phyloP scores from a whole-genome alignment of 2,113 vertebrate species.

The Zapus hudsonius region DNA sequence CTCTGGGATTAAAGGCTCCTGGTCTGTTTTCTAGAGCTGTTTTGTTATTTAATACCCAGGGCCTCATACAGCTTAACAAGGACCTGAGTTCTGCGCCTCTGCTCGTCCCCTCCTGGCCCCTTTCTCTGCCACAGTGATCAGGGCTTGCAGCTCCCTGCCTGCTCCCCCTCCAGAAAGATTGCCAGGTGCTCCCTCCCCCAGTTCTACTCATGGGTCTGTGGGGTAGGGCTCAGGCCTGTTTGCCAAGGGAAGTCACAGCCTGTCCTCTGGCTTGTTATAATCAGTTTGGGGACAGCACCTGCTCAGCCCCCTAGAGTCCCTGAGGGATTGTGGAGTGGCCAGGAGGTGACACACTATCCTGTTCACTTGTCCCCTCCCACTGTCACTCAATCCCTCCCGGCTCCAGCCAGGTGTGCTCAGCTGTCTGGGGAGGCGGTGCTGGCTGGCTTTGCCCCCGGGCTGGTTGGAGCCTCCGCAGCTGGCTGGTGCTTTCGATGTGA shows the following conservation, averaged over 20 bases:
- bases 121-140: no score
- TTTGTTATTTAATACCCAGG: neutral
- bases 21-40: neutral
- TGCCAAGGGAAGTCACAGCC: slow-evolving; percentile 75
- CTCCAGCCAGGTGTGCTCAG: slow-evolving; percentile 47
- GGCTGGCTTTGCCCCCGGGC: neutral
- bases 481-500: neutral
- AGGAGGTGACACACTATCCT: slow-evolving; percentile 70
- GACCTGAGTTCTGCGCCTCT: neutral
- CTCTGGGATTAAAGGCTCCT: no score
- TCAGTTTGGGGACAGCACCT: slow-evolving; percentile 79
- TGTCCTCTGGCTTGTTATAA: slow-evolving; percentile 80
- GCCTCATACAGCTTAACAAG: neutral
- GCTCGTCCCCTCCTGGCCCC: neutral
- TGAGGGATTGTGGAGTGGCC: slow-evolving; percentile 36
- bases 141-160: neutral
- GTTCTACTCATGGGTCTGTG: neutral
- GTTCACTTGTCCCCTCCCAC: neutral
- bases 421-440: neutral
- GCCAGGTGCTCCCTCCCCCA: neutral
- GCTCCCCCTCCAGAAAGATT: neutral
- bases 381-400: neutral
- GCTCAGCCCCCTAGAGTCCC: slow-evolving; percentile 66
- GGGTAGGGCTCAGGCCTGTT: slow-evolving; percentile 3
- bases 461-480: neutral